Conservation (phyloP, 2,113 vertebrate genomes). For the Tachycineta bicolor region DNA sequence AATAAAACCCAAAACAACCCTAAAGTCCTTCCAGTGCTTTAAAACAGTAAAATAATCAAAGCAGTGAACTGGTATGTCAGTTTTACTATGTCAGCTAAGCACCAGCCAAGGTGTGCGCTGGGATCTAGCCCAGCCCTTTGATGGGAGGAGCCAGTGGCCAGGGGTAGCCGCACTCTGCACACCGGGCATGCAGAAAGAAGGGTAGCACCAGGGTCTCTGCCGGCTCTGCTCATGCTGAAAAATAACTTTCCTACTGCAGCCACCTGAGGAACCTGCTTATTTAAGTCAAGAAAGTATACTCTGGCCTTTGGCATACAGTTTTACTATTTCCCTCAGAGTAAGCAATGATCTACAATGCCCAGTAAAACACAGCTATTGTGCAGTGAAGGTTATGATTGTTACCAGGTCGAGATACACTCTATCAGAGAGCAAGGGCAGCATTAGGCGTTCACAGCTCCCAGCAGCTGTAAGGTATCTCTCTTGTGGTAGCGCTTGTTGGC, state of each 20-base stretch:
- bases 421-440: accelerated
- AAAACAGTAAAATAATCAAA: background rate
- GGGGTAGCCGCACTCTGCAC: background rate
- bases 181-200: background rate
- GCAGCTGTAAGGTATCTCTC: background rate
- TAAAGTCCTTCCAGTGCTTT: background rate
- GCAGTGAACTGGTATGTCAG: background rate
- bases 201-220: background rate
- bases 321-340: background rate
- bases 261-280: background rate
- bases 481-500: background rate
- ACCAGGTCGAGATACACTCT: background rate
- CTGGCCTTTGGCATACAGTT: background rate
- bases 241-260: background rate
- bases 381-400: background rate
- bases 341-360: background rate
- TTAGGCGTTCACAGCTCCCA: accelerated
- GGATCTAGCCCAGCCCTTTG: background rate
- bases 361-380: background rate
- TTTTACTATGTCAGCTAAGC: background rate
- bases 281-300: background rate
- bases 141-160: background rate
- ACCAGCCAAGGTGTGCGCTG: accelerated
- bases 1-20: background rate
- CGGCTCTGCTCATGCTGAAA: background rate